Evolutionary conservation across 2,888 invertebrate species (phyloP).

Genomic region (Pyralis farinalis): DNA sequence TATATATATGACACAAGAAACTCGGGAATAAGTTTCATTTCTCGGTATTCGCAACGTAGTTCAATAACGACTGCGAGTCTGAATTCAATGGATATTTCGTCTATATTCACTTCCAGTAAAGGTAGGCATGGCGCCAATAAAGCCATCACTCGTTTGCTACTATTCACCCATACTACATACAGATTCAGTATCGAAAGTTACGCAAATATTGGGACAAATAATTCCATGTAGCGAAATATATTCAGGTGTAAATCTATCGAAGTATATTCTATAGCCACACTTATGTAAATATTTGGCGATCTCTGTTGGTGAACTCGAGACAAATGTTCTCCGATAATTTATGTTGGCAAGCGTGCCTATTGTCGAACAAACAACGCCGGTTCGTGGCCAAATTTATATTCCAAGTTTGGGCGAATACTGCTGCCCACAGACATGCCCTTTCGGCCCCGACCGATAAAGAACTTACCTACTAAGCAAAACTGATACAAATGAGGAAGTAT

Average conservation of each 20-base stretch:
- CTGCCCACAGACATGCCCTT: slow-evolving; percentile 42
- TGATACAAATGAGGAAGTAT: slow-evolving; percentile 50
- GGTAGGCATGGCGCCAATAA: slow-evolving; percentile 1
- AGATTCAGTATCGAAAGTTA: slow-evolving; percentile 13
- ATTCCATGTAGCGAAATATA: slow-evolving; percentile 22
- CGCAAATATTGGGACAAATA: slow-evolving; percentile 17
- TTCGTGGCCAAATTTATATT: slow-evolving; percentile 62
- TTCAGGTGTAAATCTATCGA: slow-evolving; percentile 26
- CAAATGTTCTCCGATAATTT: slow-evolving; percentile 64
- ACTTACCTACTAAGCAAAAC: slow-evolving; percentile 49
- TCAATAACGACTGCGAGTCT: not conserved
- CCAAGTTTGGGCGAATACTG: slow-evolving; percentile 52
- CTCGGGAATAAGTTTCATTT: too few relatives aligned
- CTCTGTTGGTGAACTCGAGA: slow-evolving; percentile 49
- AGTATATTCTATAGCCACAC: slow-evolving; percentile 17
- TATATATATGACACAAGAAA: too few relatives aligned
- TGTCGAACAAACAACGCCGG: slow-evolving; percentile 60
- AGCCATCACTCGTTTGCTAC: not conserved
- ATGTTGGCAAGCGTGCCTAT: slow-evolving; percentile 59
- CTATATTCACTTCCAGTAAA: slow-evolving; percentile 1
- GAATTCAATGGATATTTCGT: not conserved
- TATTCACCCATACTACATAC: not conserved
- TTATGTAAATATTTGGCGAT: slow-evolving; percentile 58
- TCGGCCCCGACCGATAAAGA: slow-evolving; percentile 42
- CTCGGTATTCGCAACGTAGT: not conserved